Evolutionary conservation across 1,140 invertebrate genomes (phyloP), one percentile per base, ranked within the genome.

Genomic region (Phthorimaea operculella): DNA sequence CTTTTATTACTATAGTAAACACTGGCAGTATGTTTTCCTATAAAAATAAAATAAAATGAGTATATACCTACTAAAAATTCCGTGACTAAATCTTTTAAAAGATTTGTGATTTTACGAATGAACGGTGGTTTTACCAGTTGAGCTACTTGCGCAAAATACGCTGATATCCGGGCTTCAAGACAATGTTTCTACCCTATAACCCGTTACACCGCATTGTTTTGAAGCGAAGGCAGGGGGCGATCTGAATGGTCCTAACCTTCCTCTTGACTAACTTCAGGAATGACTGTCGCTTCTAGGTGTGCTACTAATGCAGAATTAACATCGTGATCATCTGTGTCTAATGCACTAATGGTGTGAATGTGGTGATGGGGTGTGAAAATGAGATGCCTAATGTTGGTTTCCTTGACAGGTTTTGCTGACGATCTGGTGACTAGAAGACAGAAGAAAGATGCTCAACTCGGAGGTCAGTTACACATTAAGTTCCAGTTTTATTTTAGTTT

Each of bases 351-450:
- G 16, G n/a, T 39, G 36, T 28, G 21, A 28, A 28, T 28, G 21
- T 28, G 21, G 21, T 28, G 21, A 28, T 28, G 21, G 21, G 6
- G 2, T 28, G 6, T 28, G 21, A 28, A 39, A 39, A 39, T 39
- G 36, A 39, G 10, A 9, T 39, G 1, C 10, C 3, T 39, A 39
- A 39, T 12, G 36, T 1, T 39, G 36, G 2, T 52, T 73, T 65
- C 55, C 47, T 72, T 48, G 11, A 68, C 76, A 85, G 82, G 82
- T 72, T 85, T 83, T 77, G 83, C 82, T 63, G 85, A 89, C 67
- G 88, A 87, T 57, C 80, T 88, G 59, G 88, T 90, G 58, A 85
- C 88, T 21, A 86, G 88, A 73, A 82, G 89, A 78, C 88, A 88
- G 70, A 90, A 90, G 75, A 89, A 89, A 70, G 82, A 87, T 70